Conservation (phyloP, 1,140 invertebrate genomes). For the Eueides isabella region DNA sequence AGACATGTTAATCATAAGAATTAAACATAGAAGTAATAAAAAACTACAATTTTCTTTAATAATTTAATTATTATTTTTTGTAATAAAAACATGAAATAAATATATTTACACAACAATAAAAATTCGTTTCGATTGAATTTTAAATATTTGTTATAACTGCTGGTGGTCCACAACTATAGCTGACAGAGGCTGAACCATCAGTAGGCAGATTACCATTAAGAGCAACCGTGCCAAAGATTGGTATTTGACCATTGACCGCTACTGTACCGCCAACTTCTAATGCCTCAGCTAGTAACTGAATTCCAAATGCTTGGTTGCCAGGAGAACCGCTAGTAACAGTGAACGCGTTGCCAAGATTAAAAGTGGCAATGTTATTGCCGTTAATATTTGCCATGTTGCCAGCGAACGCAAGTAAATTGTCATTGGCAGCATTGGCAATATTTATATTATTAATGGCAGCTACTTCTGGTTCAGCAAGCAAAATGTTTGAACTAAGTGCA, state of each 20-base stretch:
- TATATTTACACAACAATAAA: background rate
- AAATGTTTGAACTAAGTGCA: slow-evolving; percentile 25
- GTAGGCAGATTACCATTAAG: slow-evolving; percentile 60
- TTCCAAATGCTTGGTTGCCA: slow-evolving; percentile 49
- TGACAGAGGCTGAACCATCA: slow-evolving; percentile 55
- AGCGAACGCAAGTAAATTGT: slow-evolving; percentile 31
- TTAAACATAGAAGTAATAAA: too few relatives aligned
- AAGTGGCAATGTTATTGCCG: slow-evolving; percentile 51
- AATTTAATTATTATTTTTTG: background rate
- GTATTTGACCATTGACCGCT: slow-evolving; percentile 58
- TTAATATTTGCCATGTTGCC: slow-evolving; percentile 43
- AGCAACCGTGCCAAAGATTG: slow-evolving; percentile 57
- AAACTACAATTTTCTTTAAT: background rate
- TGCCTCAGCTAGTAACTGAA: slow-evolving; percentile 58
- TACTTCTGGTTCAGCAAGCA: slow-evolving; percentile 5
- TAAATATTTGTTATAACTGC: background rate
- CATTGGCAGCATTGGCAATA: slow-evolving; percentile 35
- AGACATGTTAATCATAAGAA: too few relatives aligned
- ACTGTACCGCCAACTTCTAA: slow-evolving; percentile 63
- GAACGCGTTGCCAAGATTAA: slow-evolving; percentile 53
- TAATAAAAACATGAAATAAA: slow-evolving; percentile 17
- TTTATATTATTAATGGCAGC: slow-evolving; percentile 30
- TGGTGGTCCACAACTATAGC: slow-evolving; percentile 51
- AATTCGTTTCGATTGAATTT: background rate
- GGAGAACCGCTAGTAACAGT: slow-evolving; percentile 48